Evolutionary conservation across 1,140 invertebrate species (phyloP), one percentile per base, ranked within the genome.

Genomic region (Drosophila oshimai): DNA sequence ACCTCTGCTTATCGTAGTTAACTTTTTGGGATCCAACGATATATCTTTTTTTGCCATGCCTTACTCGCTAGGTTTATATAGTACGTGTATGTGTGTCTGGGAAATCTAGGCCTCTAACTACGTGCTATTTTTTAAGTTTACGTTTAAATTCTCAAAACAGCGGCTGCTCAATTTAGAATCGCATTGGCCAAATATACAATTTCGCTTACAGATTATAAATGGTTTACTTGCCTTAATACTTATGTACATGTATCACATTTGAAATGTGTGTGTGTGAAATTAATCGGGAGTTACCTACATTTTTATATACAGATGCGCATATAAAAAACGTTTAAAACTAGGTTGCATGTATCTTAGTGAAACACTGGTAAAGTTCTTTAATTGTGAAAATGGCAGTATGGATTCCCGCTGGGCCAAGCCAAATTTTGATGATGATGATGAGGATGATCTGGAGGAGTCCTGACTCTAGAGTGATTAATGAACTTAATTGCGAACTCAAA

Each of bases 191-290:
- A 84, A 84, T 84, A 33, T 86, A 86, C 81, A 86, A 58, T n/a
- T 9, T 53, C 18, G 18, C 20, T 64, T 34, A 37, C n/a, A 44
- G 12, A 41, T 53, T 24, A 18, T 6, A 57, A 50, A 22, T 9
- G 24, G 28, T 33, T 41, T 20, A 22, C 20, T 55, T 68, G 6
- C 0, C 37, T 53, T 45, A 46, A 49, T 60, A 57, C 34, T 42
- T 84, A 84, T 79, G 33, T 86, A 84, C 80, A 86, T 54, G 64
- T 74, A 87, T 87, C 81, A 86, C 80, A 86, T 86, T 86, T 87
- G 4, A 60, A 86, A 86, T 86, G 80, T 86, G 80, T 53, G n/a
- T n/a, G n/a, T n/a, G n/a, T 26, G 26, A 36, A 41, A 57, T 28
- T 42, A 60, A 45, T 74, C 54, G 42, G 17, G 33, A 15, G 54